Evolutionary conservation across 2,113 vertebrate species (phyloP), one percentile per base, ranked within the genome.

Genomic region (Mobula birostris): DNA sequence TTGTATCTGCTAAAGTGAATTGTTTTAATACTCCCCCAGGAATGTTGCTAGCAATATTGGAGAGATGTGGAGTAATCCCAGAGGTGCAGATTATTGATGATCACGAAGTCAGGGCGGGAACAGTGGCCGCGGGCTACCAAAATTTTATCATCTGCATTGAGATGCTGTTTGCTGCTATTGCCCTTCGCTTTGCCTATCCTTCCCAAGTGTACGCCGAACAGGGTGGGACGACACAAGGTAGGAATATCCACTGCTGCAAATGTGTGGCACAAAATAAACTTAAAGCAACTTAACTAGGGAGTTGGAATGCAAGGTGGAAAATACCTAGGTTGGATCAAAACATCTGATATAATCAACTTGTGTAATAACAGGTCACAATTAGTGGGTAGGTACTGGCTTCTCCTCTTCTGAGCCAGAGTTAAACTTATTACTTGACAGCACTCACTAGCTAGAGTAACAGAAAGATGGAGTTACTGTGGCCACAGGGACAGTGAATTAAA

Each of bases 121-220:
- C 98, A 0, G 97, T 99, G 95, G 98, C 99, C 0, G 98, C 99
- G 0, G 98, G 98, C 95, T 99, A 98, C 97, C 99, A 99, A 96
- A 99, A 99, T 96, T 99, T 99, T 95, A 97, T 98, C 95, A 99
- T 97, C 96, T 99, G 98, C 95, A 97, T 99, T 0, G 98, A 99
- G 96, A 99, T 99, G 98, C 95, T 99, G 94, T 98, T 99, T 0
- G 99, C 98, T 0, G 96, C 98, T 29, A 95, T 99, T 0, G 98
- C 98, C 8, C 97, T 99, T 88, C 97, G 98, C 83, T 98, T 98
- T 0, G 98, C 98, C 2, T 99, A 99, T 96, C 97, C 97, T 94
- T 98, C 97, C 96, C 97, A 96, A 7, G 98, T 98, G 94, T 99
- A 99, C 94, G 96, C 96, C 68, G 98, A 98, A 96, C 98, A 98